Evolutionary conservation across 2,113 vertebrate genomes (phyloP), one percentile per base, ranked within the genome.

Genomic region (Burhinus bistriatus): DNA sequence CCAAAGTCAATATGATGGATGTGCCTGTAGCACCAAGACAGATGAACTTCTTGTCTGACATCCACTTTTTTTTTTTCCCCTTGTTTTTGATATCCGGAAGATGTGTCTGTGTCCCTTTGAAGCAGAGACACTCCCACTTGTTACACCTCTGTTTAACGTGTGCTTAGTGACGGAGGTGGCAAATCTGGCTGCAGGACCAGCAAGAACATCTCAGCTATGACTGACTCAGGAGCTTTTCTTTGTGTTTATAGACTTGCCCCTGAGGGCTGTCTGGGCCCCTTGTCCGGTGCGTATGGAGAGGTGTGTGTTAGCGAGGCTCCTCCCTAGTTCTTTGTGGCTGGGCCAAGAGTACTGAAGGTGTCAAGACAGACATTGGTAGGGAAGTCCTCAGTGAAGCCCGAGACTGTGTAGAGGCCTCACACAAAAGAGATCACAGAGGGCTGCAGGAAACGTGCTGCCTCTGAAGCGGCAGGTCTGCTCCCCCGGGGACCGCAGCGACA

Each of bases 371-470:
- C 52, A 5, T 15, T 5, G 77, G 32, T 19, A 11, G 80, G 85
- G 83, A 92, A 88, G 86, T 47, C 88, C 90, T 90, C 49, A 4
- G 36, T 1, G 44, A 68, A 25, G 89, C 72, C 51, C 0, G 21
- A 69, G 83, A 9, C 83, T 13, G 86, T 4, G 25, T 70, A 45
- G 75, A 32, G 69, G 30, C 82, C 69, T 81, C 47, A 6, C 84
- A 66, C 68, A 27, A 61, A 47, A 44, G 93, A 96, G 92, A 96
- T 97, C 96, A 96, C 76, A 96, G 90, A 44, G 57, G 73, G 94
- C 89, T 89, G 94, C 95, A 97, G 97, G 96, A 97, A 97, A 58
- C 42, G 7, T 45, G 5, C 25, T 11, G 87, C 87, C 93, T 94
- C 26, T 47, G 14, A 25, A 49, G 87, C 66, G 38, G 92, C 93